These are phyloP conservation scores for Crocodylus rhombifer DNA, from an alignment of 2,797 vertebrate genomes.

Conservation along the genomic window DNA sequence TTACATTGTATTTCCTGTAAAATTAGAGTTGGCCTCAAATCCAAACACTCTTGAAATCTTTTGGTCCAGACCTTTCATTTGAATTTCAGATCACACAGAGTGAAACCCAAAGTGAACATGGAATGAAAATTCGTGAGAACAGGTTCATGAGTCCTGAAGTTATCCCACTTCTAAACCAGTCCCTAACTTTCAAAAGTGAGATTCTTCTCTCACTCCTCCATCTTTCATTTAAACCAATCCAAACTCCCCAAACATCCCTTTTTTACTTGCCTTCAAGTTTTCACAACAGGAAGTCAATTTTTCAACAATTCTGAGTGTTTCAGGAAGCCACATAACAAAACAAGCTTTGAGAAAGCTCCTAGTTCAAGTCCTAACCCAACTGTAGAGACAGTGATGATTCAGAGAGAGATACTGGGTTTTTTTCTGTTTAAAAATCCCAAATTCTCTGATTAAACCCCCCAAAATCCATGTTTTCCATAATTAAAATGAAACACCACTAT, in stretches of 20 bases:
- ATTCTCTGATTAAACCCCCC: no score
- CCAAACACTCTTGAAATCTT: not conserved
- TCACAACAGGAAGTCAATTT: fast-evolving
- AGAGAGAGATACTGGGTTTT: no score
- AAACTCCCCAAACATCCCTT: not conserved
- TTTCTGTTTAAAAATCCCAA: no score
- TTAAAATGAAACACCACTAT: no score
- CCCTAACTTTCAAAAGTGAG: not conserved
- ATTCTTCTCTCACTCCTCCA: not conserved
- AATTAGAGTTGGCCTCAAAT: not conserved
- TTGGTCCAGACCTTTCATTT: not conserved
- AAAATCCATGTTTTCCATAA: no score
- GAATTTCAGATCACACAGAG: not conserved
- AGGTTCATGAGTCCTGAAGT: not conserved
- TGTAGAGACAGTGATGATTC: no score
- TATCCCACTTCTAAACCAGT: not conserved
- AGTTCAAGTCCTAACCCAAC: no score
- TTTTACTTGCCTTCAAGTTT: not conserved
- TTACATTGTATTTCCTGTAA: not conserved
- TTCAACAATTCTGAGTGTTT: not conserved
- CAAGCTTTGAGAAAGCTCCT: no score
- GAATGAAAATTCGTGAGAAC: not conserved
- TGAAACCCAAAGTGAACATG: no score
- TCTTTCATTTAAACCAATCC: not conserved
- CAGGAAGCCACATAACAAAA: not conserved